Base-by-base conservation (phyloP, 2,113 vertebrate species). In the Oreotrochilus melanogaster region DNA sequence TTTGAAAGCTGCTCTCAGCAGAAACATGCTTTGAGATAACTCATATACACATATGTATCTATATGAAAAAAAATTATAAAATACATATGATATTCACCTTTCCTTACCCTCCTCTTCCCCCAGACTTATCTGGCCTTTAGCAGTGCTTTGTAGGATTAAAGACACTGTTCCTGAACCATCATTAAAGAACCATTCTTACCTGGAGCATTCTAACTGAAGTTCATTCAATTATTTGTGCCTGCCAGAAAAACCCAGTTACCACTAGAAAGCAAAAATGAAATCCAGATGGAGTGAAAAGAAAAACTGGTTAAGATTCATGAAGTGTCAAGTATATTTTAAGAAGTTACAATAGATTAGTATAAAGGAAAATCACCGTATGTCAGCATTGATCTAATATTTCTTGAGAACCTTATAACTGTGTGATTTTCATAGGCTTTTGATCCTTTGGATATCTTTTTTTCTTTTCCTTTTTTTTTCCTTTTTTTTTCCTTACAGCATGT, bases 151-250 rank as follows among this genome's bases (percentile, higher is more conserved):
- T 65, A 78, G 72, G 31, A 94, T 88, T 74, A 90, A 94, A 96
- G 22, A 17, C 14, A 3, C 25, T 84, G 31, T 73, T 94, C 1
- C 2, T 80, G n/a, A 94, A 18, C n/a, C 56, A 30, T 71, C 57
- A 57, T 78, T 91, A 78, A 37, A 70, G 58, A 95, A 17, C 4
- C 45, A 30, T 89, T 96, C 39, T 48, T 64, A 92, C 76, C 87
- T 95, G 58, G 17, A 93, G 14, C 48, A 80, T 56, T 91, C 30
- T 95, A 95, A 95, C 92, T 97, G 94, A 94, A 89, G 27, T 50
- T 82, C 64, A 74, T 94, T 94, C 65, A 91, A 35, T 95, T 88
- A 81, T 78, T 91, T 91, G 15, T 78, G 50, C 57, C 76, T 89
- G 27, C 43, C 81, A 78, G 81, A 93, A 86, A 92, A 57, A n/a